Evolutionary conservation across 2,797 vertebrate species (phyloP).

Genomic region (Siniperca undulata): DNA sequence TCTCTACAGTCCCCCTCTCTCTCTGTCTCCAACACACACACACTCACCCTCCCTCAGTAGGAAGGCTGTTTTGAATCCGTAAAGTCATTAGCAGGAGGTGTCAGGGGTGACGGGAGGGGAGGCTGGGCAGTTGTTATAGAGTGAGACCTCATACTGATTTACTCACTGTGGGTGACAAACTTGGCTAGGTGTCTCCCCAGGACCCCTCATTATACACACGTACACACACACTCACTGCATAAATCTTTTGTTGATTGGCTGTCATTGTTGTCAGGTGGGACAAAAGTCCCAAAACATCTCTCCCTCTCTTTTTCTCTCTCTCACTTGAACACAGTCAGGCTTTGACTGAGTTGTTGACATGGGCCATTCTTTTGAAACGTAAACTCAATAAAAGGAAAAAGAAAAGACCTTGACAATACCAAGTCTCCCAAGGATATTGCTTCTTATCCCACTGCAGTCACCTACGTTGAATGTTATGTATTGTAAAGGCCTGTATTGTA

Average conservation of each 20-base stretch:
- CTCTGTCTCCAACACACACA: conserved; percentile 1
- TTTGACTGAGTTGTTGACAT: conserved; percentile 13
- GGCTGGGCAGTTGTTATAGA: conserved; percentile 49
- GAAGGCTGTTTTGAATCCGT: conserved; percentile 51
- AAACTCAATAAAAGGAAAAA: not conserved
- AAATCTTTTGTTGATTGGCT: conserved; percentile 51
- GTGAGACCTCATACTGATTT: conserved; percentile 62
- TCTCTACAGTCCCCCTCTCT: not conserved
- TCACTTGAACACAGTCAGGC: conserved; percentile 1
- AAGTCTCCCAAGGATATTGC: not conserved
- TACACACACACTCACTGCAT: conserved; percentile 36
- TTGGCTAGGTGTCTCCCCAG: conserved; percentile 29
- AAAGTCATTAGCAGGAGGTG: conserved; percentile 70
- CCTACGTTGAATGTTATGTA: not conserved
- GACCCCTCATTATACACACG: conserved; percentile 42
- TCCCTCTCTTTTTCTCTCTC: not conserved
- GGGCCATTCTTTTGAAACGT: not conserved
- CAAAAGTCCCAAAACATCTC: conserved; percentile 5
- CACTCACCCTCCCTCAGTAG: conserved; percentile 11
- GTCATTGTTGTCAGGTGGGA: conserved; percentile 33
- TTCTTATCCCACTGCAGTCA: not conserved
- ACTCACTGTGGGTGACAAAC: conserved; percentile 59
- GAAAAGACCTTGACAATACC: not conserved
- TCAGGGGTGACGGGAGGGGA: conserved; percentile 26
- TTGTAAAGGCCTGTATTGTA: too few relatives aligned